phyloP scores from a whole-genome alignment of 2,888 invertebrate species.

The Hipparchia semele region DNA sequence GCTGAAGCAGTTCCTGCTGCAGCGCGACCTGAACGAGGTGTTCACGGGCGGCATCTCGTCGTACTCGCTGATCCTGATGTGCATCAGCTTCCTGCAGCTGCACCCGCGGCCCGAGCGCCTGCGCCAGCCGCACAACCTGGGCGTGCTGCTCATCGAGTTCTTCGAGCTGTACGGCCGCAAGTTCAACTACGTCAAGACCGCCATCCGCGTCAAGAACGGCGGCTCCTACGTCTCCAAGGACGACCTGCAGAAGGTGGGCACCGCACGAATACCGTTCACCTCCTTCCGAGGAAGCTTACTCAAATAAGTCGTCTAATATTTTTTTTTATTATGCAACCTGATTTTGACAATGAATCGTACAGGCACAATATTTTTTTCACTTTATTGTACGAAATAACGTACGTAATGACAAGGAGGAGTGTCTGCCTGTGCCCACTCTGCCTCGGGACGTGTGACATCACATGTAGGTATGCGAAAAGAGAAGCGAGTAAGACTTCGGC shows the following conservation, averaged over 20 bases:
- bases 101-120: conserved; percentile 93
- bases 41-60: conserved; percentile 99
- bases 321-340: too few species aligned
- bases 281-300: too few species aligned
- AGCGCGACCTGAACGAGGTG: conserved; percentile 99
- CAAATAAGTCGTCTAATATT: too few species aligned
- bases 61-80: conserved; percentile 99
- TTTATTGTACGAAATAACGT: too few species aligned
- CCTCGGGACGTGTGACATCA: too few species aligned
- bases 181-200: conserved; percentile 97
- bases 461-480: too few species aligned
- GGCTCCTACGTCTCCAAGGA: conserved; percentile 97
- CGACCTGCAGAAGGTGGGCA: conserved; percentile 87
- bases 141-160: conserved; percentile 97
- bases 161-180: conserved; percentile 98
- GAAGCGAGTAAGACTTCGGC: too few species aligned
- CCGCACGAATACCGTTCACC: too few species aligned
- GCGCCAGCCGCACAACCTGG: conserved; percentile 88
- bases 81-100: conserved; percentile 97
- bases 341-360: too few species aligned
- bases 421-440: too few species aligned
- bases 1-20: conserved; percentile 98
- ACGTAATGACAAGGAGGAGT: too few species aligned
- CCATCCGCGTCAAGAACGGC: conserved; percentile 96
- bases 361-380: too few species aligned